Percentiles rank a stretch among this genome's conserved stretches.
Evolutionary conservation across 1,140 invertebrate species (phyloP).

Genomic region (Whitmania pigra): DNA sequence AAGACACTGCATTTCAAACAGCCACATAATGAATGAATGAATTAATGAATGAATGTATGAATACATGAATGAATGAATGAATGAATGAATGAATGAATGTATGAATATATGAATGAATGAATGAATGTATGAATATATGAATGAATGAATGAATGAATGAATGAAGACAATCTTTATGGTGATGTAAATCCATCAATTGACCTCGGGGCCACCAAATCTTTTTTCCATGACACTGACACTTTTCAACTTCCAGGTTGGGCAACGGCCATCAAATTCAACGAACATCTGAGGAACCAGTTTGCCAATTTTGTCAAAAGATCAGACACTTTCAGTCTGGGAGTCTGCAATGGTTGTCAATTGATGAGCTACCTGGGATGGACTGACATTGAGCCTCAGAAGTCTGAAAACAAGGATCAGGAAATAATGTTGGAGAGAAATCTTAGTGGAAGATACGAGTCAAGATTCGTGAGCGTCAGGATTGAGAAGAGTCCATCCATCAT

Average conservation of each 20-base stretch:
- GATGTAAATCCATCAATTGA: no score
- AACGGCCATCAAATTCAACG: slow-evolving; percentile 66
- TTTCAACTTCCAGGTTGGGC: slow-evolving; percentile 60
- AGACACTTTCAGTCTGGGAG: slow-evolving; percentile 85
- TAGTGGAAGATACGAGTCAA: slow-evolving; percentile 78
- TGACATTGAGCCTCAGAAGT: slow-evolving; percentile 23
- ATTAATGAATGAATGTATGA: no score
- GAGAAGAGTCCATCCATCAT: slow-evolving; percentile 61
- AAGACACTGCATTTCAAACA: no score
- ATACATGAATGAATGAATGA: no score
- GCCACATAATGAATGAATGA: no score
- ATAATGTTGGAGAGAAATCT: slow-evolving; percentile 69
- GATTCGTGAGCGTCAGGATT: slow-evolving; percentile 72
- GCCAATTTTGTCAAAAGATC: slow-evolving; percentile 54
- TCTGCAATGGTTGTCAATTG: slow-evolving; percentile 94
- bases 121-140: no score
- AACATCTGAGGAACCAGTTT: slow-evolving; percentile 56
- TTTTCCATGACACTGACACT: background rate
- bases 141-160: no score
- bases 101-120: no score
- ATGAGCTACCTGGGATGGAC: slow-evolving; percentile 62
- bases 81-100: no score
- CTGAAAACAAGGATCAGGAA: slow-evolving; percentile 43
- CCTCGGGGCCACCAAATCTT: no score
- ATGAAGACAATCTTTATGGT: no score